These are phyloP conservation scores for Drosophila saltans DNA, from an alignment of 1,140 invertebrate species.

Conservation along the genomic window DNA sequence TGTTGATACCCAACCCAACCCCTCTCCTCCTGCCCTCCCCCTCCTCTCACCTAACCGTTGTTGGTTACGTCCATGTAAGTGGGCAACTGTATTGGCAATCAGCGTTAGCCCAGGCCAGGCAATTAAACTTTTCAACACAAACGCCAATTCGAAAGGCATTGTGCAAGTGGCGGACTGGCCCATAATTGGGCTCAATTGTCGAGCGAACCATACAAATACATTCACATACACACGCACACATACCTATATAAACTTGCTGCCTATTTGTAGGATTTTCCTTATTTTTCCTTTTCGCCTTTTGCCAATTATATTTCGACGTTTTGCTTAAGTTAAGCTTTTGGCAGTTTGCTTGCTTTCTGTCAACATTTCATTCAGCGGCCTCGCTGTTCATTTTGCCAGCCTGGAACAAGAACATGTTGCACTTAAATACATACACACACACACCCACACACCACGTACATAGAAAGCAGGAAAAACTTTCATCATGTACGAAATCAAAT, in stretches of 20 bases:
- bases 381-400: slow-evolving; percentile 56
- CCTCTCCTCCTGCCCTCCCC: neutral
- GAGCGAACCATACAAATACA: slow-evolving; percentile 26
- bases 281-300: slow-evolving; percentile 27
- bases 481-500: slow-evolving; percentile 70
- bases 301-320: slow-evolving; percentile 74
- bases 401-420: slow-evolving; percentile 59
- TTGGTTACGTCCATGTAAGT: slow-evolving; percentile 17
- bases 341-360: slow-evolving; percentile 77
- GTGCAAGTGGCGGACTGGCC: slow-evolving; percentile 45
- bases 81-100: slow-evolving; percentile 51
- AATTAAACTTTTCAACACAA: slow-evolving; percentile 39
- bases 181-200: slow-evolving; percentile 74
- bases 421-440: slow-evolving; percentile 54
- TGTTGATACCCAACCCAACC: neutral
- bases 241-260: slow-evolving; percentile 6
- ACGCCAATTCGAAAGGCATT: slow-evolving; percentile 57
- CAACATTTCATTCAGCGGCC: slow-evolving; percentile 70
- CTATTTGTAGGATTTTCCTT: slow-evolving; percentile 44
- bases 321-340: slow-evolving; percentile 53
- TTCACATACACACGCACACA: slow-evolving; percentile 19
- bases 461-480: slow-evolving; percentile 40
- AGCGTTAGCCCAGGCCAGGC: slow-evolving; percentile 24
- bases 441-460: slow-evolving; percentile 22
- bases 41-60: no score